phyloP scores from a whole-genome alignment of 2,113 vertebrate species.

The Gambusia holbrooki region DNA sequence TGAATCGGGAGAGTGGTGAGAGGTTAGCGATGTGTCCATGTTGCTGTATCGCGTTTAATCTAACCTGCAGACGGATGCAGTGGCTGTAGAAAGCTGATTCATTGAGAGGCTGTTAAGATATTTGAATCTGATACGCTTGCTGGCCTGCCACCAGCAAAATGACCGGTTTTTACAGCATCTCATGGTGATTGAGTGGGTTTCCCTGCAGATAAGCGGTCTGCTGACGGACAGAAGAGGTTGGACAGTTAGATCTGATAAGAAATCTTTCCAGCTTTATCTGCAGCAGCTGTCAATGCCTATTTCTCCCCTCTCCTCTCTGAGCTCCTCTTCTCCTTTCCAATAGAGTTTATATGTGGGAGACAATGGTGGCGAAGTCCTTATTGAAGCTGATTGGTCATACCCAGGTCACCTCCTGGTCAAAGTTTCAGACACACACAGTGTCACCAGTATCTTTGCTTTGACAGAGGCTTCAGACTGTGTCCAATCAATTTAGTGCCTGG shows the following conservation, averaged over 20 bases:
- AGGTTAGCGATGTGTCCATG: constrained; percentile 8
- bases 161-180: constrained; percentile 58
- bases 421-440: constrained; percentile 23
- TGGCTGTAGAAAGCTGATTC: constrained; percentile 56
- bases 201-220: constrained; percentile 71
- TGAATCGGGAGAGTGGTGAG: background rate
- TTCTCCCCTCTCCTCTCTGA: constrained; percentile 17
- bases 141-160: constrained; percentile 56
- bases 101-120: constrained; percentile 61
- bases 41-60: background rate
- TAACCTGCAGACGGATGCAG: constrained; percentile 33
- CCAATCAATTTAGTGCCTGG: constrained; percentile 68
- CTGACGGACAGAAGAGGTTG: constrained; percentile 53
- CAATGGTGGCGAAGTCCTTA: constrained; percentile 52
- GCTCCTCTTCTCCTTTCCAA: constrained; percentile 7
- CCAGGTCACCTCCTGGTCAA: constrained; percentile 63
- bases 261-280: constrained; percentile 63
- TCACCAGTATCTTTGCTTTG: constrained; percentile 53
- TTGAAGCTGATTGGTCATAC: constrained; percentile 65
- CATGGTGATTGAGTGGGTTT: constrained; percentile 66
- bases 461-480: constrained; percentile 68
- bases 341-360: constrained; percentile 31
- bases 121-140: constrained; percentile 60
- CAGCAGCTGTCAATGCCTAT: constrained; percentile 40
- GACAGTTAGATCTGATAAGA: constrained; percentile 63